Base-by-base conservation (phyloP, 2,797 vertebrate genomes). In the Lycodopsis pacificus region DNA sequence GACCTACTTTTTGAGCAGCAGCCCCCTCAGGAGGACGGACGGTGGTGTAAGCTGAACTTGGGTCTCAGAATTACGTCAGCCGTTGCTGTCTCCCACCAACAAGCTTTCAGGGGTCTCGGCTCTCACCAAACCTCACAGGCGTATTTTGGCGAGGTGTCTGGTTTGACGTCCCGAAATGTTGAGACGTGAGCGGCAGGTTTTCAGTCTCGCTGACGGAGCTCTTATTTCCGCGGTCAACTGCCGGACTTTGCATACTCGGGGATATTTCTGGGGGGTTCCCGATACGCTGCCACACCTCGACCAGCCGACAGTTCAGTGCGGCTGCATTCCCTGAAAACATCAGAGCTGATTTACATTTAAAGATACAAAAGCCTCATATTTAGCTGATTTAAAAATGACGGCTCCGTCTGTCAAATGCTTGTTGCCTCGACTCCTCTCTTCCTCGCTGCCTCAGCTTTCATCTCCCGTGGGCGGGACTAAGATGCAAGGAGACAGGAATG, bases 1-100 rank as follows among this genome's bases (percentile, higher is more conserved):
- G 53, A 48, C 72, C 30, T 57, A 65, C 44, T 46, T 75, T 73
- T 53, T 46, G 48, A 71, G 75, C 44, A 54, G 22, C 77, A 8
- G 44, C 34, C 20, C 17, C 12, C 12, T 3, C 48, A 62, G 48
- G 57, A 54, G 27, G 20, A 15, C 7, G 27, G 20, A 15, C 7
- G 12, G 22, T 5, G 7, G 53, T 22, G 63, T 63, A 40, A 80
- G 30, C 5, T 65, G 65, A 59, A 65, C 54, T 25, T 46, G 7
- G n/a, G 51, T 44, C n/a, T 74, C 34, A 20, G 11, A 57, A 11
- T 56, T 4, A 70, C 27, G 1, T 58, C 17, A 27, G 2, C 22
- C 10, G 5, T 40, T 14, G 19, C 51, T 19, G 34, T 34, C 22
- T 30, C 11, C 63, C 51, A 19, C 61, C 17, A 20, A 27, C 54